Base-by-base conservation (phyloP, 2,113 vertebrate genomes). In the Dicrurus megarhynchus region DNA sequence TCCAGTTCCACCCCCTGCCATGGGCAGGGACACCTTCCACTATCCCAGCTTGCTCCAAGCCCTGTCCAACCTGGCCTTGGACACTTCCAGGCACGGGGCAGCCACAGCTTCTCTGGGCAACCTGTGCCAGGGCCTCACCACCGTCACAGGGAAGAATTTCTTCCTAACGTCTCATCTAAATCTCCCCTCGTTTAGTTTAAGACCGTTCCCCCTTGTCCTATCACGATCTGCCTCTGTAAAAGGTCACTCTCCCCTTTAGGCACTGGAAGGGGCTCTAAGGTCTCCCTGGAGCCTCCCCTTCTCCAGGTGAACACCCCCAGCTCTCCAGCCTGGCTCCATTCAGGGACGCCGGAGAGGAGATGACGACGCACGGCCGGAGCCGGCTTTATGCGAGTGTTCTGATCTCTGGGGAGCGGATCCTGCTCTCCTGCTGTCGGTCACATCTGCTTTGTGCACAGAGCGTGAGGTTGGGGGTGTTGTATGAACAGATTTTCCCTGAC, bases 21-120 rank as follows among this genome's bases (percentile, higher is more conserved):
- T 3, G 9, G 35, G 28, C 15, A 78, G 23, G 18, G 39, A 61
- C 60, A 39, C 23, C 13, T 52, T 67, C 39, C 39, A 15, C 7
- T 53, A 5, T 4, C 1, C 20, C 53, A 41, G 24, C 11, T 1
- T 46, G 19, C 16, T 75, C 24, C 69, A 30, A 67, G 23, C 37
- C 14, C 23, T 0, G 0, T 74, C 23, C 69, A 21, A 0, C 26
- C 49, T 32, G 57, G 32, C 21, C 35, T 49, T 1, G 35, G 0
- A 13, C n/a, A 41, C 6, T 11, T 12, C 11, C 46, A 24, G 8
- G 24, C 9, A 75, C 32, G 28, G 39, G 9, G 17, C 60, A 81
- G 23, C 33, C 52, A 5, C 37, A 52, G 37, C 19, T 81, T 3
- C 37, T 17, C 13, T 11, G 52, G 27, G 27, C n/a, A 39, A 0